Evolutionary conservation across 1,140 invertebrate species (phyloP).

Genomic region (Ceratina calcarata): DNA sequence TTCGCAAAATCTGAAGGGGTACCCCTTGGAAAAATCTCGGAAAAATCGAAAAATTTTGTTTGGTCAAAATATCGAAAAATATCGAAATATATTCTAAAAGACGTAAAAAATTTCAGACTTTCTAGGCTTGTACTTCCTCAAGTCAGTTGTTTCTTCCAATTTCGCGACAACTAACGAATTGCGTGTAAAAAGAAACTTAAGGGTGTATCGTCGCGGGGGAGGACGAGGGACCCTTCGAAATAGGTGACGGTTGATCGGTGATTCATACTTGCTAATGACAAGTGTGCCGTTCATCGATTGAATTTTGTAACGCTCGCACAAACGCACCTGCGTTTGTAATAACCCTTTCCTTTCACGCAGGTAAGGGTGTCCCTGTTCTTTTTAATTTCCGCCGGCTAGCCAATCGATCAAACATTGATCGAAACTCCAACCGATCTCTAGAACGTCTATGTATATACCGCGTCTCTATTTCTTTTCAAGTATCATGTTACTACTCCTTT

Average conservation of each 20-base stretch:
- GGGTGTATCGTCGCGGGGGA: too few species aligned
- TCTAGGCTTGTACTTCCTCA: too few species aligned
- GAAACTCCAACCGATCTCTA: background rate
- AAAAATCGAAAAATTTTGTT: too few species aligned
- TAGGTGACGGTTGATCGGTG: constrained; percentile 66
- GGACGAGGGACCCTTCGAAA: constrained; percentile 33
- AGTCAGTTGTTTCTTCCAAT: too few species aligned
- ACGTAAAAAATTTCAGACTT: too few species aligned
- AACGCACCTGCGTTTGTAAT: constrained; percentile 55
- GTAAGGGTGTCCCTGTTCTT: constrained; percentile 3
- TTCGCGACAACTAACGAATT: too few species aligned
- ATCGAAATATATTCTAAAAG: too few species aligned
- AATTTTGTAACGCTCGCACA: constrained; percentile 39
- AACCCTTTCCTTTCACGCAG: background rate
- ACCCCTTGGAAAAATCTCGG: too few species aligned
- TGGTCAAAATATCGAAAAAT: too few species aligned
- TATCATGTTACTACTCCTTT: background rate
- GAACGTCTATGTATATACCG: background rate
- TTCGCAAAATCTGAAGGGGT: too few species aligned
- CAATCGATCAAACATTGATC: constrained; percentile 2
- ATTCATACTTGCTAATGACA: constrained; percentile 62
- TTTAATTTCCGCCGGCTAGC: background rate
- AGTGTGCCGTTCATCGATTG: constrained; percentile 52
- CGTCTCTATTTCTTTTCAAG: background rate
- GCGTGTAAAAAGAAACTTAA: background rate